A percentile compares a stretch with the other conserved stretches of the same genome.
Conservation (phyloP, 2,113 vertebrate species). For the Malurus cyaneus region DNA sequence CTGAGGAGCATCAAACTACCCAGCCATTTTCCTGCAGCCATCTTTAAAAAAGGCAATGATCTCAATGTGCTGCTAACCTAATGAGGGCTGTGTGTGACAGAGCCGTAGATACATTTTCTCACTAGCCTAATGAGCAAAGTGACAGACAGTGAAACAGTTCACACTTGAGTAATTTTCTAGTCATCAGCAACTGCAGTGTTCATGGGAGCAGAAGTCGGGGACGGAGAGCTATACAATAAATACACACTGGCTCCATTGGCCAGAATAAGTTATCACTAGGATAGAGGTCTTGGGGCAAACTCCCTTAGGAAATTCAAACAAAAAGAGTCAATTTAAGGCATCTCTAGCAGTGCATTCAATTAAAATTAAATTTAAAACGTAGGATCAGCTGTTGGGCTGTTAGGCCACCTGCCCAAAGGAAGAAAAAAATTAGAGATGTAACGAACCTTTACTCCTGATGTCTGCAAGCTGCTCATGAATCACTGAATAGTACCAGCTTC, state of each 20-base stretch:
- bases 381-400: slow-evolving; percentile 60
- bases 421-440: slow-evolving; percentile 15
- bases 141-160: slow-evolving; percentile 80
- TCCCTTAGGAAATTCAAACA: slow-evolving; percentile 74
- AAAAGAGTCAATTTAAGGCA: slow-evolving; percentile 70
- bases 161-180: slow-evolving; percentile 78
- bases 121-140: slow-evolving; percentile 81
- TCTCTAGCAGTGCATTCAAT: slow-evolving; percentile 69
- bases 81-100: slow-evolving; percentile 75
- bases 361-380: slow-evolving; percentile 73
- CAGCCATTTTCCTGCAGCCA: slow-evolving; percentile 66
- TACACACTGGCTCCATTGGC: slow-evolving; percentile 52
- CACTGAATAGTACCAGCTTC: not conserved
- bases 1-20: slow-evolving; percentile 48
- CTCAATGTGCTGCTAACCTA: slow-evolving; percentile 70
- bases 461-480: slow-evolving; percentile 10
- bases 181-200: slow-evolving; percentile 69
- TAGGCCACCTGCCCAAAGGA: slow-evolving; percentile 58
- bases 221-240: slow-evolving; percentile 62
- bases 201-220: slow-evolving; percentile 33
- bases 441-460: not conserved
- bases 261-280: slow-evolving; percentile 79
- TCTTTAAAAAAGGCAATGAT: slow-evolving; percentile 78
- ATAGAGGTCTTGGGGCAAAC: slow-evolving; percentile 68
- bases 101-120: slow-evolving; percentile 75